Evolutionary conservation across 2,113 vertebrate species (phyloP), one percentile per base, ranked within the genome.

Genomic region (Hyla sarda): DNA sequence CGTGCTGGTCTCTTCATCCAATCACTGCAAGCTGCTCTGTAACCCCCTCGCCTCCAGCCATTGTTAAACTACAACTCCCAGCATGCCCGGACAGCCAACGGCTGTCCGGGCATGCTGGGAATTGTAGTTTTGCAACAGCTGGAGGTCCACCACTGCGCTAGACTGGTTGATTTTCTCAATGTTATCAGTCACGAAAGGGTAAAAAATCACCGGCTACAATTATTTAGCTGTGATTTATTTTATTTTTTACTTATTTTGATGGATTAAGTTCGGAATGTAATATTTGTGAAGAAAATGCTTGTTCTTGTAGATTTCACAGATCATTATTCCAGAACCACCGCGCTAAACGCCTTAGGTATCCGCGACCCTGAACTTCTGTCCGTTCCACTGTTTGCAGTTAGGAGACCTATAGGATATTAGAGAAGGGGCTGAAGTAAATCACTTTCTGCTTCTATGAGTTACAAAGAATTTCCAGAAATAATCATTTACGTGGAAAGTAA

Each of bases 231-330:
- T 37, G 28, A 79, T 17, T 8, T 65, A 41, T 14, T 17, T 8
- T 65, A 41, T 41, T 41, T 41, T 30, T 54, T 23, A 21, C 50
- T 23, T 48, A 77, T 77, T 77, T 50, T 34, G 50, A 45, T 54
- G 48, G 75, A 77, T 77, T 54, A 77, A 54, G 75, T 77, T 77
- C 21, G 30, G 75, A 77, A 77, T 54, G 50, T 54, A 50, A 77
- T 54, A 54, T 77, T 77, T 77, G 74, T 77, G 19, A 16, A 21
- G 16, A 54, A 54, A 77, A 30, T 14, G 30, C 75, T 77, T 56
- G 75, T 54, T 77, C 48, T 77, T 77, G 48, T 77, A 77, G 75
- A 54, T 30, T 34, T 54, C 48, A 34, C 52, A 34, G 52, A 47
- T 74, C 41, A 48, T 74, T 74, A 74, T 79, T 79, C 76, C 28